Conservation (phyloP, 1,140 invertebrate species). For the Whitmania pigra region DNA sequence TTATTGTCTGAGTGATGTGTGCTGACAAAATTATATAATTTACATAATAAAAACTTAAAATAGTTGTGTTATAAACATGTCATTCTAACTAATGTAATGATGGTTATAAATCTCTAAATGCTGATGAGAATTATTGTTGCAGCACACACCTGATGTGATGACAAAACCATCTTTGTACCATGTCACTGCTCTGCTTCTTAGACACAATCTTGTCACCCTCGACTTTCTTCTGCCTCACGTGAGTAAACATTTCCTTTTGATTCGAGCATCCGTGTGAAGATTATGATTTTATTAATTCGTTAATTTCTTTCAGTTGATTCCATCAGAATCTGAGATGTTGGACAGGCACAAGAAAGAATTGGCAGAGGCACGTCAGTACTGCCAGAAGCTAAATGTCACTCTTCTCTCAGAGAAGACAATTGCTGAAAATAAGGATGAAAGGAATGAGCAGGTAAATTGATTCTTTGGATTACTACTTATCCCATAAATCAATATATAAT, state of each 20-base stretch:
- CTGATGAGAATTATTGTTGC: conserved; percentile 23
- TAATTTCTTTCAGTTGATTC: conserved; percentile 54
- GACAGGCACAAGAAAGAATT: conserved; percentile 69
- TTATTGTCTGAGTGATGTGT: no score
- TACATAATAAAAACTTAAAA: no score
- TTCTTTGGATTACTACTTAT: conserved; percentile 12
- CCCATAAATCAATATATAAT: no score
- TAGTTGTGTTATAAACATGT: no score
- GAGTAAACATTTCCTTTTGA: conserved; percentile 40
- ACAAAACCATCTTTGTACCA: conserved; percentile 72
- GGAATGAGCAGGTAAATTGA: conserved; percentile 51
- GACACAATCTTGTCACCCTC: conserved; percentile 69
- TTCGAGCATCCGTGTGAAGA: no score
- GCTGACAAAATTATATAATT: no score
- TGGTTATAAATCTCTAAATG: no score
- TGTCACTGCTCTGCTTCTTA: conserved; percentile 74
- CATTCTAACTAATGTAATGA: no score
- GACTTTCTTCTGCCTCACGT: conserved; percentile 84
- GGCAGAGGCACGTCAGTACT: conserved; percentile 71
- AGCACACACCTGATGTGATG: conserved; percentile 46
- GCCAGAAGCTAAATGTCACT: conserved; percentile 69
- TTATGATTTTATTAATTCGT: not conserved
- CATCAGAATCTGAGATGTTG: conserved; percentile 66
- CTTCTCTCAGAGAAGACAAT: conserved; percentile 59
- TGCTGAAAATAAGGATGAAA: conserved; percentile 50